Evolutionary conservation across 2,113 vertebrate species (phyloP).

Genomic region (Dunckerocampus dactyliophorus): DNA sequence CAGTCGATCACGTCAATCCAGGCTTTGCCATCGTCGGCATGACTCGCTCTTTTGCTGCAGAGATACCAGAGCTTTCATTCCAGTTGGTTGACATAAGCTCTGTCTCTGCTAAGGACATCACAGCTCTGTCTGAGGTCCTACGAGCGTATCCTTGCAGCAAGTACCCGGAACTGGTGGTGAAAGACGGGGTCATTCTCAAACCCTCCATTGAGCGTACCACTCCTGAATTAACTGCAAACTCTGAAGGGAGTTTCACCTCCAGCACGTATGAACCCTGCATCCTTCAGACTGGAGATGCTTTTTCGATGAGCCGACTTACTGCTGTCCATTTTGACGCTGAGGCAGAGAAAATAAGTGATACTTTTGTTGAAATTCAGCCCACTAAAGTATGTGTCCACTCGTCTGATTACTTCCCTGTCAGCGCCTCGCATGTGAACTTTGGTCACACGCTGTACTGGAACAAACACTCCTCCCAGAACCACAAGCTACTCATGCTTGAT

Average conservation of each 20-base stretch:
- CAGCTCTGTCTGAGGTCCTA: constrained; percentile 68
- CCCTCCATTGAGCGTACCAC: constrained; percentile 68
- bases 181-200: constrained; percentile 63
- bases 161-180: constrained; percentile 76
- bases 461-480: constrained; percentile 67
- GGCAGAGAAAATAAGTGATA: constrained; percentile 29
- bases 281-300: constrained; percentile 74
- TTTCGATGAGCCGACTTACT: constrained; percentile 64
- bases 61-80: constrained; percentile 76
- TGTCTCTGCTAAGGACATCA: constrained; percentile 65
- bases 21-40: constrained; percentile 79
- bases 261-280: constrained; percentile 48
- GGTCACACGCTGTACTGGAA: constrained; percentile 80
- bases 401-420: constrained; percentile 83
- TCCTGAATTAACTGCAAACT: constrained; percentile 29
- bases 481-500: constrained; percentile 78
- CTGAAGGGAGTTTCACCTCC: constrained; percentile 8
- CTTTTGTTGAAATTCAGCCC: constrained; percentile 70
- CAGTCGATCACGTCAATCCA: constrained; percentile 73
- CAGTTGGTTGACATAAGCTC: constrained; percentile 77
- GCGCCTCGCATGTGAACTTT: constrained; percentile 70
- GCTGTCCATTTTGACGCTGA: constrained; percentile 45
- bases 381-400: constrained; percentile 79
- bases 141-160: constrained; percentile 59
- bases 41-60: constrained; percentile 74